Evolutionary conservation across 2,113 vertebrate species (phyloP).

Genomic region (Calidris pygmaea): DNA sequence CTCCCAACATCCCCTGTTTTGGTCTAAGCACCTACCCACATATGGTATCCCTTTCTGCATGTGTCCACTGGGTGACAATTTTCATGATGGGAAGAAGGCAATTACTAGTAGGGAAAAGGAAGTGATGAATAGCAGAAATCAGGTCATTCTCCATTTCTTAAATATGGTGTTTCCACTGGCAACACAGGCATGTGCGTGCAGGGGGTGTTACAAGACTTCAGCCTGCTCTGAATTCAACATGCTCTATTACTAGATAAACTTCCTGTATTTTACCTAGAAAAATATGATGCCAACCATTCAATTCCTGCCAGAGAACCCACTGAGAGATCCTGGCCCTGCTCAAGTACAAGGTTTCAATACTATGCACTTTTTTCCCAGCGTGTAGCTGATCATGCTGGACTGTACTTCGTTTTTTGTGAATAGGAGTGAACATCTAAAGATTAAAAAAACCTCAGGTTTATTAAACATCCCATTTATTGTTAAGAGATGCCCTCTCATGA

Average conservation of each 20-base stretch:
- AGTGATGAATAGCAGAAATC: background rate
- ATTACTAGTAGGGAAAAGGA: background rate
- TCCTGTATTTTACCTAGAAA: background rate
- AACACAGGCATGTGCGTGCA: background rate
- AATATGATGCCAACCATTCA: rapidly evolving
- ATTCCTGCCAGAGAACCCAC: background rate
- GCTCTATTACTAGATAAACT: background rate
- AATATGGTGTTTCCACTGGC: background rate
- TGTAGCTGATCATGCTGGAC: background rate
- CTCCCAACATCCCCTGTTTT: background rate
- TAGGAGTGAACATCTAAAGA: background rate
- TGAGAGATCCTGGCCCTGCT: background rate
- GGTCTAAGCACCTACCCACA: background rate
- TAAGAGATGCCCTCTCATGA: background rate
- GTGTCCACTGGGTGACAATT: background rate
- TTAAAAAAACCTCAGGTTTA: background rate
- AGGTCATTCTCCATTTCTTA: background rate
- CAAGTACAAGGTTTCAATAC: background rate
- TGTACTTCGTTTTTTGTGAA: background rate
- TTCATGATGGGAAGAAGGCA: background rate
- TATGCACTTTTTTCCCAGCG: background rate
- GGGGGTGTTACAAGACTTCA: background rate
- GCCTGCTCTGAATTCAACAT: background rate
- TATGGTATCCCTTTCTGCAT: background rate
- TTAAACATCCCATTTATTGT: background rate